Base-by-base conservation (phyloP, 2,888 invertebrate genomes). In the Siphonodentalium dalli region DNA sequence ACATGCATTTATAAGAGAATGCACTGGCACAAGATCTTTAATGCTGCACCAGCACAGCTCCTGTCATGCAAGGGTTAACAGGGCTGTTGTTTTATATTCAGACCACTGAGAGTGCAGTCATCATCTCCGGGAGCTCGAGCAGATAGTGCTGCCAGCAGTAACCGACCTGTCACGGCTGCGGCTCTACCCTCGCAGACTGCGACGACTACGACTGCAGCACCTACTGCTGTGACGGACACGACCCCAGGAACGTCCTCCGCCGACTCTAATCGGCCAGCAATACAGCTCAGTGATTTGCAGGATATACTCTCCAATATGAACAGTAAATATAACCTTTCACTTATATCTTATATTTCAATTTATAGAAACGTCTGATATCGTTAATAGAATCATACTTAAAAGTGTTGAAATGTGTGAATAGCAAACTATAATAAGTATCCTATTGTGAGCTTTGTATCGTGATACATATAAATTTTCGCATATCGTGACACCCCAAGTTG, bases 241-340 rank as follows among this genome's bases (percentile, higher is more conserved):
- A 75, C 83, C 6, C 78, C 82, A 15, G 78, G 83, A 8, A 82
- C 83, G 40, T 69, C 79, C 21, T 66, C 71, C 20, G 46, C 63
- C 20, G 58, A 71, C 6, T 56, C 61, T 7, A 54, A 58, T 47
- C 54, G 62, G 18, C 61, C 62, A 26, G 61, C 66, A 26, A 91
- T 92, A 74, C 89, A 90, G 79, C 84, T 93, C 63, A 88, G 90
- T 53, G 93, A 93, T 82, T 84, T 94, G 77, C 92, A 92, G 82
- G 90, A 88, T 72, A 92, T 92, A 79, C 86, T 93, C 72, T 90
- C 91, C 45, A 89, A 87, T 39, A 80, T 85, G 69, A 71, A 68
- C 51, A 71, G 72, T 71, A 47, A 44, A 58, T n/a, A n/a, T n/a
- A n/a, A n/a, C n/a, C n/a, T n/a, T n/a, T n/a, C n/a, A n/a, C n/a